phyloP scores from a whole-genome alignment of 2,113 vertebrate species.

The Toxotes jaculatrix region DNA sequence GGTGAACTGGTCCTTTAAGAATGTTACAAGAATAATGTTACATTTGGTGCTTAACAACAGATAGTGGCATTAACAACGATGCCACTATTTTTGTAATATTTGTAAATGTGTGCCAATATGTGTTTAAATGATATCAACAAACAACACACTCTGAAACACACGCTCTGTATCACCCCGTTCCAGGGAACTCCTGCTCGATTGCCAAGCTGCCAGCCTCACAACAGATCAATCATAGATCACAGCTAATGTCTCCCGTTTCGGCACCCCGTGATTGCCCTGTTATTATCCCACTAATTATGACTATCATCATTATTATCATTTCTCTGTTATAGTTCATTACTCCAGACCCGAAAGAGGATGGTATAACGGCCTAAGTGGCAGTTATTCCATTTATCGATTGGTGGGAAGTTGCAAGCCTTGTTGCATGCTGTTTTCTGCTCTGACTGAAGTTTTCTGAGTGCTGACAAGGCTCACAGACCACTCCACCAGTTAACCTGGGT shows the following conservation, averaged over 20 bases:
- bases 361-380: conserved; percentile 70
- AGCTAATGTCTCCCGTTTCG: conserved; percentile 74
- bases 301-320: conserved; percentile 82
- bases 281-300: conserved; percentile 78
- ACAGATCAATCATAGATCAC: conserved; percentile 76
- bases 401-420: conserved; percentile 53
- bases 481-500: conserved; percentile 77
- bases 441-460: conserved; percentile 31
- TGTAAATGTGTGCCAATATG: not conserved
- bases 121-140: conserved; percentile 8
- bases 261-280: conserved; percentile 70
- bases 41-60: not conserved
- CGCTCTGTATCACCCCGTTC: conserved; percentile 17
- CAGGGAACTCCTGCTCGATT: conserved; percentile 58
- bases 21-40: not conserved
- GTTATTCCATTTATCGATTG: conserved; percentile 64
- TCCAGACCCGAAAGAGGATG: conserved; percentile 64
- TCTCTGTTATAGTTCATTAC: conserved; percentile 82
- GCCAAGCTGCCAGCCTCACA: conserved; percentile 50
- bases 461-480: conserved; percentile 42
- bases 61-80: not conserved
- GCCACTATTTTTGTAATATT: not conserved
- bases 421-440: conserved; percentile 50
- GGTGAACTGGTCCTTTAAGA: not conserved
- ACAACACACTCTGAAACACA: conserved; percentile 6